Base-by-base conservation (phyloP, 2,797 vertebrate genomes). In the Remorina albescens region DNA sequence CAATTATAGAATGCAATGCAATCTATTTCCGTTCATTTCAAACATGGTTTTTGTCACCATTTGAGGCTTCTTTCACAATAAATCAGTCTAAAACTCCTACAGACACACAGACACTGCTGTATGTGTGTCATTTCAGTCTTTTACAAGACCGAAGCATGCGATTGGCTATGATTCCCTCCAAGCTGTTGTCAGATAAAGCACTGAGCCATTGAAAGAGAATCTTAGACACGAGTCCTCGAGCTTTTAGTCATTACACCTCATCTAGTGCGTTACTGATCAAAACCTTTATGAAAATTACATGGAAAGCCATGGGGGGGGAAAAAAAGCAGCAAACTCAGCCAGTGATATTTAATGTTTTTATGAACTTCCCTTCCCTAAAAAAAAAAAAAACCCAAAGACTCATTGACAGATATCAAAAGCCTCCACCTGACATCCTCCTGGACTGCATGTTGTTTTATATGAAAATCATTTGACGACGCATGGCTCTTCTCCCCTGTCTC, bases 1-100 rank as follows among this genome's bases (percentile, higher is more conserved):
- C 67, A 71, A 75, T 50, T 67, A 61, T 57, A 74, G 64, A 70
- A 77, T 65, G 44, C 77, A 73, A 71, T 60, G 62, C 56, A 59
- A 87, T 90, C 73, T 79, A 70, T 82, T 86, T 78, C 62, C 58
- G 71, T 85, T 85, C 75, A 80, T 62, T 85, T 90, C 76, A 84
- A 83, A 77, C 62, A 53, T 57, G 36, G 37, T 56, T 80, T 80
- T 78, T 57, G 73, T 80, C 57, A 41, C 76, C 0, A 49, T 81
- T 62, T 76, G 58, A 86, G 50, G 58, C 56, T 76, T 75, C 49
- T 58, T 72, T 82, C 54, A 54, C 50, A 74, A 67, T 74, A 71
- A 80, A 82, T 73, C 57, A 71, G 73, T 58, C 64, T 57, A 25
- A 80, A 79, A 60, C 55, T 76, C 28, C 51, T n/a, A 26, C 64